These are phyloP conservation scores for Sebastiscus albofasciatus DNA, from an alignment of 2,797 vertebrate species.

Conservation along the genomic window DNA sequence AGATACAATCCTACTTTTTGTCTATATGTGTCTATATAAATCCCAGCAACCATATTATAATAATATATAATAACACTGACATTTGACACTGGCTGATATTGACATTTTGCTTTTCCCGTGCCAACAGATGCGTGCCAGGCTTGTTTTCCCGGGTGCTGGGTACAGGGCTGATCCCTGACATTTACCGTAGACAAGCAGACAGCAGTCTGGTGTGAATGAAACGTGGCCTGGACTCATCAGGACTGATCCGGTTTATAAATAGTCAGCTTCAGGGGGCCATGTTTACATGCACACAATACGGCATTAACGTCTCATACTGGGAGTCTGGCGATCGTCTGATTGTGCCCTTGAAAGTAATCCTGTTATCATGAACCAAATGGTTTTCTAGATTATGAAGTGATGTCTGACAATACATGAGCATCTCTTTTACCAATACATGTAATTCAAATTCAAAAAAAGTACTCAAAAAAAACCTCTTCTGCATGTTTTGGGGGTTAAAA, in stretches of 20 bases:
- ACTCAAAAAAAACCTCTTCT: too few relatives aligned
- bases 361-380: neutral
- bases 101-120: neutral
- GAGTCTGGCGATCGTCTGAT: neutral
- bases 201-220: conserved; percentile 11
- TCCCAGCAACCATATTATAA: neutral
- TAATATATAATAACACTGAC: conserved; percentile 3
- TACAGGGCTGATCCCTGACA: conserved; percentile 11
- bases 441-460: too few relatives aligned
- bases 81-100: conserved; percentile 30
- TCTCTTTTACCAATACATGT: too few relatives aligned
- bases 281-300: conserved; percentile 31
- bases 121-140: neutral
- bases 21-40: neutral
- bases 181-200: conserved; percentile 18
- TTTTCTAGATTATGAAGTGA: neutral
- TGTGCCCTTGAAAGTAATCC: neutral
- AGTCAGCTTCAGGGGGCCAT: neutral
- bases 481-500: too few relatives aligned
- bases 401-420: neutral
- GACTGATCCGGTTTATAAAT: neutral
- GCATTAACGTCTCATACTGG: neutral
- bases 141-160: neutral
- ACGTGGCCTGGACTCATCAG: conserved; percentile 22
- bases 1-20: neutral